Conservation (phyloP, 37 sponge, comb jelly and placozoan species). For the Hexactinellida sp. region DNA sequence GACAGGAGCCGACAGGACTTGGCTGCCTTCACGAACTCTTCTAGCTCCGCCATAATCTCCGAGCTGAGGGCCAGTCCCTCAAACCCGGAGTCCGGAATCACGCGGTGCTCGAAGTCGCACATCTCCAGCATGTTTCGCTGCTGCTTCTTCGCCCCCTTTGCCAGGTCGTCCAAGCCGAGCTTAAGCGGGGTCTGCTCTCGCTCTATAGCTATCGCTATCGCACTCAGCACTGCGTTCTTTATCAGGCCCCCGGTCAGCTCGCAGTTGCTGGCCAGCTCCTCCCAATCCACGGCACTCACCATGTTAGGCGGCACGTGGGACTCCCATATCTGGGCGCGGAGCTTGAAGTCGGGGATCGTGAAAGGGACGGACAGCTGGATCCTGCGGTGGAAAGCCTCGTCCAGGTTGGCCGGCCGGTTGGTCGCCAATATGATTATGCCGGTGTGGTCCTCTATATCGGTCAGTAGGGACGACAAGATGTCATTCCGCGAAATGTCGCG, state of each 20-base stretch:
- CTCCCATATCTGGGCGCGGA: slow-evolving; percentile 41
- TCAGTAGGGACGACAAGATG: slow-evolving; percentile 31
- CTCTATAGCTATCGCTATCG: slow-evolving; percentile 27
- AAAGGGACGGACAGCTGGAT: slow-evolving; percentile 45
- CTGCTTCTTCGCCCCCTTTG: slow-evolving; percentile 38
- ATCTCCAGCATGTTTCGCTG: slow-evolving; percentile 45
- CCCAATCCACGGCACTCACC: slow-evolving; percentile 24
- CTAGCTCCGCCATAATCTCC: slow-evolving; percentile 11
- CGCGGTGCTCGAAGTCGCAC: slow-evolving; percentile 52
- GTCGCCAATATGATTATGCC: slow-evolving; percentile 53
- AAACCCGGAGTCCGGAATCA: slow-evolving; percentile 42
- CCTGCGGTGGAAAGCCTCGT: slow-evolving; percentile 57
- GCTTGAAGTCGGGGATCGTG: slow-evolving; percentile 36
- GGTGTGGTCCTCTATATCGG: slow-evolving; percentile 48
- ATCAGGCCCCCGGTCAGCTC: slow-evolving; percentile 47
- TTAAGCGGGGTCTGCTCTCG: not conserved
- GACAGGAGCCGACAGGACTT: slow-evolving; percentile 44
- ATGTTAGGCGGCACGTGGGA: slow-evolving; percentile 40
- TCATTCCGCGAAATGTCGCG: slow-evolving; percentile 29
- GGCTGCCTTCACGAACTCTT: slow-evolving; percentile 29
- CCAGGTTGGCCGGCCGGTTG: slow-evolving; percentile 51
- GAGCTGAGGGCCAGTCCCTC: slow-evolving; percentile 30
- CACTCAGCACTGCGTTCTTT: slow-evolving; percentile 40
- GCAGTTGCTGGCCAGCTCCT: slow-evolving; percentile 21
- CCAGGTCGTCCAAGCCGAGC: not conserved